A percentile compares a stretch with the other conserved stretches of the same genome.
phyloP scores from a whole-genome alignment of 2,888 invertebrate genomes.

The Andrena minutula region DNA sequence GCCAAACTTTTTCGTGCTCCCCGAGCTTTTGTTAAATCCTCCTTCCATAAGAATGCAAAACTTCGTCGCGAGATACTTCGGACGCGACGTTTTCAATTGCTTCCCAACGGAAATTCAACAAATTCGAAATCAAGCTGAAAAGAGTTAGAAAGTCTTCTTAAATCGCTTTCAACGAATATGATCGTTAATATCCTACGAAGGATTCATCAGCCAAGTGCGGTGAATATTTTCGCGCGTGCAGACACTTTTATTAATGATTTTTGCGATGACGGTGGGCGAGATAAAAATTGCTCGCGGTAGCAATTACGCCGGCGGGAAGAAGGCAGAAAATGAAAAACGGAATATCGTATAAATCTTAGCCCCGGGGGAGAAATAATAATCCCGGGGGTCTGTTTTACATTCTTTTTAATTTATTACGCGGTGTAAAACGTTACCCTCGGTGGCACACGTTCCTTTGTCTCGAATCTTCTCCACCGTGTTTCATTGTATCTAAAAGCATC shows the following conservation, averaged over 20 bases:
- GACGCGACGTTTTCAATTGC: background rate
- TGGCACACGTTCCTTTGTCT: constrained; percentile 44
- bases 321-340: constrained; percentile 45
- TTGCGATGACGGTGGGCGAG: constrained; percentile 29
- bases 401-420: constrained; percentile 60
- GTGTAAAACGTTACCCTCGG: constrained; percentile 28
- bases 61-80: constrained; percentile 1
- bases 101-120: background rate
- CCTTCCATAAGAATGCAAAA: constrained; percentile 4
- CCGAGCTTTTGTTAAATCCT: background rate
- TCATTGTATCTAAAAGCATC: constrained; percentile 46
- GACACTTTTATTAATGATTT: constrained; percentile 39
- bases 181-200: background rate
- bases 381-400: constrained; percentile 50
- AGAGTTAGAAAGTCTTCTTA: too few species aligned
- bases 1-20: constrained; percentile 6
- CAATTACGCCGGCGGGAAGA: constrained; percentile 49
- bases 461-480: constrained; percentile 13
- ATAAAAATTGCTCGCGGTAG: constrained; percentile 41
- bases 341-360: constrained; percentile 56
- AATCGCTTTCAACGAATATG: constrained; percentile 5
- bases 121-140: background rate
- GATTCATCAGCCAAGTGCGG: background rate
- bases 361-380: constrained; percentile 49
- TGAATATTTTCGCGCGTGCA: background rate